Percentiles rank a stretch among this genome's conserved stretches.
Evolutionary conservation across 2,113 vertebrate genomes (phyloP).

Genomic region (Sturnira hondurensis): DNA sequence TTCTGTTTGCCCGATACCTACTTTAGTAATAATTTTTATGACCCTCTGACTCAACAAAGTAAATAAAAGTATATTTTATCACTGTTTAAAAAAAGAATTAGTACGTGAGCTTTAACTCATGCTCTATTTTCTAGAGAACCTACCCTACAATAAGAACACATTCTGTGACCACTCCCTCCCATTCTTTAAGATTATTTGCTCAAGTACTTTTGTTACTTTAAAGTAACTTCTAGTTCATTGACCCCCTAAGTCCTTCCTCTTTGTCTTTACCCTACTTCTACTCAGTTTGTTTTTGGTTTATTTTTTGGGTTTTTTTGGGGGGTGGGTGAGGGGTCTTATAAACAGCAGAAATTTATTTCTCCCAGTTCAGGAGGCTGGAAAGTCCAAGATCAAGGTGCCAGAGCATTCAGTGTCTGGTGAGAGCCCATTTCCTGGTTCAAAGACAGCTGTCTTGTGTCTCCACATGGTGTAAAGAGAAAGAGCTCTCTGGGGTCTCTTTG

Average conservation of each 20-base stretch:
- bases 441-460: too few species aligned
- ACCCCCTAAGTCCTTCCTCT: background rate
- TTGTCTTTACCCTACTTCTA: background rate
- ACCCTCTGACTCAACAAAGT: background rate
- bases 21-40: background rate
- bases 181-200: background rate
- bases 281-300: too few species aligned
- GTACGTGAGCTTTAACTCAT: background rate
- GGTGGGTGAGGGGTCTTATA: too few species aligned
- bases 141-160: background rate
- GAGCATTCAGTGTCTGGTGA: too few species aligned
- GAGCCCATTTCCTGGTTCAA: too few species aligned
- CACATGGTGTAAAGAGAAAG: too few species aligned
- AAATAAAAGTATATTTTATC: background rate
- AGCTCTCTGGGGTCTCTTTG: too few species aligned
- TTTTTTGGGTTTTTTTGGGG: too few species aligned
- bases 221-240: background rate
- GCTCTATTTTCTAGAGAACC: background rate
- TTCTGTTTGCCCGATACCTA: background rate
- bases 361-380: too few species aligned
- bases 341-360: too few species aligned
- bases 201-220: background rate
- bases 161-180: background rate
- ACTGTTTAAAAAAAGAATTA: background rate
- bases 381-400: too few species aligned